Percentiles rank a stretch among this genome's conserved stretches.
phyloP scores from a whole-genome alignment of 2,888 invertebrate genomes.

The Aphodius granarius region DNA sequence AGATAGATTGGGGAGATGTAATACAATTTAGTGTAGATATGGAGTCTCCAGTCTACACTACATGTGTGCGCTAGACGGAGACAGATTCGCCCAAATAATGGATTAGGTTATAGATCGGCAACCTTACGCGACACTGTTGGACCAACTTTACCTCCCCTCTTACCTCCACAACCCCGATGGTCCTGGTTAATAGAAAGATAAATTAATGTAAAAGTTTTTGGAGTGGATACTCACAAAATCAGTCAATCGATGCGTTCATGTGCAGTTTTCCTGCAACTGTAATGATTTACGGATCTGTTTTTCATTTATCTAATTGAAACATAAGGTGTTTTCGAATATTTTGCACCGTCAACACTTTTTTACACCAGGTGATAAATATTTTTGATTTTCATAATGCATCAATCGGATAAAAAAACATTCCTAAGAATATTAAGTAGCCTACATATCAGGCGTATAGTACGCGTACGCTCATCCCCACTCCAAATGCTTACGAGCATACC shows the following conservation, averaged over 20 bases:
- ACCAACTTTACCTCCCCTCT: not conserved
- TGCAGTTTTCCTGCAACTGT: not conserved
- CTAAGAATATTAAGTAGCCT: no score
- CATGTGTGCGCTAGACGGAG: slow-evolving; percentile 28
- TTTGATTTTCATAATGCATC: no score
- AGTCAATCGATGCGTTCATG: not conserved
- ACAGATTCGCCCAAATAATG: slow-evolving; percentile 32
- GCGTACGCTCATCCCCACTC: no score
- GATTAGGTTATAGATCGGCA: slow-evolving; percentile 28
- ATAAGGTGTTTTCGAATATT: no score
- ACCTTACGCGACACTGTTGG: slow-evolving; percentile 6
- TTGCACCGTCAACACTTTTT: no score
- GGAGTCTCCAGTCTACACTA: slow-evolving; percentile 23
- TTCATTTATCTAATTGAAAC: slow-evolving; percentile 19
- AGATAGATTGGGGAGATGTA: slow-evolving; percentile 50
- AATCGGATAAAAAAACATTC: no score
- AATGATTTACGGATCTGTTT: slow-evolving; percentile 4
- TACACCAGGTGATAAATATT: no score
- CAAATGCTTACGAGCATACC: no score
- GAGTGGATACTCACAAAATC: slow-evolving; percentile 13
- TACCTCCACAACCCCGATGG: not conserved
- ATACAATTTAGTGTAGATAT: slow-evolving; percentile 51
- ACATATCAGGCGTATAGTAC: no score
- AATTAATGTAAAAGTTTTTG: slow-evolving; percentile 24
- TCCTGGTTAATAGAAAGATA: slow-evolving; percentile 20